A percentile compares a stretch with the other conserved stretches of the same genome.
Evolutionary conservation across 2,888 invertebrate species (phyloP).

Genomic region (Liopterus haemorrhoidalis): DNA sequence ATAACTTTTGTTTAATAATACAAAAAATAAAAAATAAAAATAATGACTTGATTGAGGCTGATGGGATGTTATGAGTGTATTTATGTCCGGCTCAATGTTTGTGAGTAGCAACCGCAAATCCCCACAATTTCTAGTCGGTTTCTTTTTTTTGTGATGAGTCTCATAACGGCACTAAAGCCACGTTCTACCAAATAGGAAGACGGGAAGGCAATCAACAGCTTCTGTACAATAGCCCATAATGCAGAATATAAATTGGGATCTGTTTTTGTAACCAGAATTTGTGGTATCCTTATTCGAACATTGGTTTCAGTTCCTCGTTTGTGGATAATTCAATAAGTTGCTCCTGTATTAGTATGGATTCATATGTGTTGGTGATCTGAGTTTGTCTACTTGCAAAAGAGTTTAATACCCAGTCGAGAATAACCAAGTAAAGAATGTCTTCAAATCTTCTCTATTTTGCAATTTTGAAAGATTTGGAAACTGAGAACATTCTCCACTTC

Average conservation of each 20-base stretch:
- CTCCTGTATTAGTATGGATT: conserved; percentile 24
- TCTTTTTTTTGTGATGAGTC: conserved; percentile 25
- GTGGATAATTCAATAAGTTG: conserved; percentile 27
- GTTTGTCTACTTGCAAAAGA: conserved; percentile 16
- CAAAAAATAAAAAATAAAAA: too few relatives aligned
- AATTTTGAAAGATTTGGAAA: conserved; percentile 19
- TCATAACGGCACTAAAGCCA: conserved; percentile 26
- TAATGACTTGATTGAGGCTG: conserved; percentile 13
- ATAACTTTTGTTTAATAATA: conserved; percentile 11
- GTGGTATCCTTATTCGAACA: conserved; percentile 26
- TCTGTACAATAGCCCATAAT: conserved; percentile 27
- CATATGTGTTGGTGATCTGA: conserved; percentile 16
- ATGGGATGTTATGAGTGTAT: conserved; percentile 18
- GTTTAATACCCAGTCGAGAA: conserved; percentile 23
- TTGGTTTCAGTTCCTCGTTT: conserved; percentile 25
- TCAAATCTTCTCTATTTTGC: conserved; percentile 24
- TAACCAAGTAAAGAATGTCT: conserved; percentile 25
- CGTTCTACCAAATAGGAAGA: conserved; percentile 26
- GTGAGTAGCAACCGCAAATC: conserved; percentile 18
- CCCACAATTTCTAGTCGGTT: conserved; percentile 17
- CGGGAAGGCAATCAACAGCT: conserved; percentile 23
- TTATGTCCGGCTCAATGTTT: conserved; percentile 24
- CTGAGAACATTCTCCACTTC: conserved; percentile 22
- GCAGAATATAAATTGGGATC: conserved; percentile 26
- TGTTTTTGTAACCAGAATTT: conserved; percentile 27